Percentiles rank a stretch among this genome's conserved stretches.
These are phyloP conservation scores for Rhizomys pruinosus DNA, from an alignment of 2,113 vertebrate genomes.

Conservation along the genomic window DNA sequence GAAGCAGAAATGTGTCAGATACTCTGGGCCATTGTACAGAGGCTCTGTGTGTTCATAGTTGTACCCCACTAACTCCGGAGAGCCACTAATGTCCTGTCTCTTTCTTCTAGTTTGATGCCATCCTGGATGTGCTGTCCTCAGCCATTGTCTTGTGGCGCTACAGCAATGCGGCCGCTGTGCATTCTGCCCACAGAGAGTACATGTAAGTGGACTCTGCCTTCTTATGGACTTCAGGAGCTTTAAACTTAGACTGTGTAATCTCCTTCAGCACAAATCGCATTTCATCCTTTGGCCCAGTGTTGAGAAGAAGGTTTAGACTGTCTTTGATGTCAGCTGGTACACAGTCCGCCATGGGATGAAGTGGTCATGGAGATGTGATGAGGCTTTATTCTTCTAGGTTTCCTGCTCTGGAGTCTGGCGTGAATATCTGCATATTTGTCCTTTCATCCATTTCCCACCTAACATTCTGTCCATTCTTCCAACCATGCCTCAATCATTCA, in stretches of 20 bases:
- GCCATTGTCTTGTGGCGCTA: slow-evolving; percentile 98
- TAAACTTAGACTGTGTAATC: too few species aligned
- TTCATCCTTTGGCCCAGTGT: not conserved
- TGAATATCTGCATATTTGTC: not conserved
- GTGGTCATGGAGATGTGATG: not conserved
- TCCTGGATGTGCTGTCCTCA: slow-evolving; percentile 96
- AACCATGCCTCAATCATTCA: not conserved
- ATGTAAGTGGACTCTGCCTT: slow-evolving; percentile 90
- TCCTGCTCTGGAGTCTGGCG: not conserved
- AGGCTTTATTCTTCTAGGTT: not conserved
- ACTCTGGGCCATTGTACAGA: not conserved
- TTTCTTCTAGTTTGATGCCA: slow-evolving; percentile 94
- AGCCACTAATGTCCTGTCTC: slow-evolving; percentile 66
- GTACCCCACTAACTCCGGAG: slow-evolving; percentile 21
- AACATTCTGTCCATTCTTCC: not conserved
- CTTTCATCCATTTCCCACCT: not conserved
- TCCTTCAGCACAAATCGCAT: not conserved
- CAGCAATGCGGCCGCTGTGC: slow-evolving; percentile 97
- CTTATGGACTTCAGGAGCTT: not conserved
- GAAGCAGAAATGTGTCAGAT: not conserved
- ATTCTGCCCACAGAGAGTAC: slow-evolving; percentile 97
- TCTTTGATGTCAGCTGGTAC: not conserved
- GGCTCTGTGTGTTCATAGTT: not conserved
- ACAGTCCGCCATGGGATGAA: not conserved
- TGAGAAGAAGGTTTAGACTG: not conserved